These are phyloP conservation scores for Pluvialis apricaria DNA, from an alignment of 2,113 vertebrate species.

Conservation along the genomic window DNA sequence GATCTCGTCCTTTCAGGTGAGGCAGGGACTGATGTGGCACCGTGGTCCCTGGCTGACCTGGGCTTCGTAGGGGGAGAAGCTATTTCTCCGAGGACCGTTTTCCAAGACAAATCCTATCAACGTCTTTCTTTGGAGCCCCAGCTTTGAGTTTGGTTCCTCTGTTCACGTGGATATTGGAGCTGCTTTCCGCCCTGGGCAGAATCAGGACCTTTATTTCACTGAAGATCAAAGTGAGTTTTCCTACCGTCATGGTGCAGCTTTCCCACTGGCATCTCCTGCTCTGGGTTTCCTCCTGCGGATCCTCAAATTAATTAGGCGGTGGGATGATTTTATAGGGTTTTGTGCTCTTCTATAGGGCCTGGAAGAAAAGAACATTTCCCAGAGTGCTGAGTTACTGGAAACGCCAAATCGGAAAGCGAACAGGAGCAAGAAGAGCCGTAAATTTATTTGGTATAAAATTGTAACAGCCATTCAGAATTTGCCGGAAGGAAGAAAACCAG, in stretches of 20 bases:
- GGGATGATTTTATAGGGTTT: not conserved
- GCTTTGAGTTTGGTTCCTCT: not conserved
- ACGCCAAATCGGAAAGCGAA: not conserved
- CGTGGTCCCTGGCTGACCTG: fast-evolving
- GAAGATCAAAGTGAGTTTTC: not conserved
- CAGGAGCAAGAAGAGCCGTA: fast-evolving
- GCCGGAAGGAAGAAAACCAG: not conserved
- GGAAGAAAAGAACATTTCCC: not conserved
- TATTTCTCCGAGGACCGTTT: fast-evolving
- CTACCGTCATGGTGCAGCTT: fast-evolving
- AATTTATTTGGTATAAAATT: not conserved
- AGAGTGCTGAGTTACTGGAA: fast-evolving
- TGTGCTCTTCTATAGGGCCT: not conserved
- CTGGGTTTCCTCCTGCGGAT: not conserved
- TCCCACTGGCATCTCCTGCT: not conserved
- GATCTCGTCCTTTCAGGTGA: not conserved
- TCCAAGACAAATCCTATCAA: not conserved
- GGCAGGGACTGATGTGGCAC: not conserved
- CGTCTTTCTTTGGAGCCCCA: not conserved
- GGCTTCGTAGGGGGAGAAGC: fast-evolving
- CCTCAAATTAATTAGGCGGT: fast-evolving
- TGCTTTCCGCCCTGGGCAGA: not conserved
- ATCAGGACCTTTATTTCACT: not conserved
- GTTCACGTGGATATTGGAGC: fast-evolving
- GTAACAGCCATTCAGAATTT: too few species aligned